Percentiles rank a stretch among this genome's conserved stretches.
Conservation (phyloP, 2,888 invertebrate species). For the Lasioglossum oenotherae region DNA sequence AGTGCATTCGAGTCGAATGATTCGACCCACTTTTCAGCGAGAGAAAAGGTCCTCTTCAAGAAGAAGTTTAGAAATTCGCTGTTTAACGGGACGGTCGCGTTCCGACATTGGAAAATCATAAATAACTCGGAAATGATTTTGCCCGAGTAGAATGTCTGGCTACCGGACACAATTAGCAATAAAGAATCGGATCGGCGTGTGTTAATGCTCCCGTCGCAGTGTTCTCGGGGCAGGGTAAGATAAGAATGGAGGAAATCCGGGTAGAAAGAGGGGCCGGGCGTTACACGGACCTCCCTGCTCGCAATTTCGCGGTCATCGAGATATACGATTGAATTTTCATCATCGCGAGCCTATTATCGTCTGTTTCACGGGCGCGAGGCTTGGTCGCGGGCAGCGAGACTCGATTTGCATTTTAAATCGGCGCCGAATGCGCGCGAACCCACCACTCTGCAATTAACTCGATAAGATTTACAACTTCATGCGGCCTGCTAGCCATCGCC, state of each 20-base stretch:
- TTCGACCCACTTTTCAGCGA: not conserved
- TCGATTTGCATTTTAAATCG: conserved; percentile 58
- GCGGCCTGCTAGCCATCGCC: conserved; percentile 5
- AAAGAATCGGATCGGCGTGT: not conserved
- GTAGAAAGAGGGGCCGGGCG: not conserved
- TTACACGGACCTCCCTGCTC: conserved; percentile 30
- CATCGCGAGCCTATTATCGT: conserved; percentile 18
- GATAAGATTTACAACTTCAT: conserved; percentile 56
- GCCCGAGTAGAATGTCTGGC: not conserved
- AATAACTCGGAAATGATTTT: not conserved
- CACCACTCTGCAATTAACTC: conserved; percentile 51
- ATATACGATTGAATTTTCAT: conserved; percentile 49
- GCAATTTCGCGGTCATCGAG: conserved; percentile 25
- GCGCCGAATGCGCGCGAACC: conserved; percentile 29
- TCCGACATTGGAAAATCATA: not conserved
- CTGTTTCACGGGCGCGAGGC: conserved; percentile 15
- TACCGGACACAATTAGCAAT: conserved; percentile 1
- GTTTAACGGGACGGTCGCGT: not conserved
- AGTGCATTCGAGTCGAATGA: not conserved
- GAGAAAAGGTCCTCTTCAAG: not conserved
- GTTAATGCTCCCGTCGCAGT: not conserved
- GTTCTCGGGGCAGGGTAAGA: not conserved
- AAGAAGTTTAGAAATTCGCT: not conserved
- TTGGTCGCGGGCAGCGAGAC: conserved; percentile 36
- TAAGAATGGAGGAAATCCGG: conserved; percentile 8